Conservation (phyloP, 2,797 vertebrate genomes). For the Malurus leucopterus region DNA sequence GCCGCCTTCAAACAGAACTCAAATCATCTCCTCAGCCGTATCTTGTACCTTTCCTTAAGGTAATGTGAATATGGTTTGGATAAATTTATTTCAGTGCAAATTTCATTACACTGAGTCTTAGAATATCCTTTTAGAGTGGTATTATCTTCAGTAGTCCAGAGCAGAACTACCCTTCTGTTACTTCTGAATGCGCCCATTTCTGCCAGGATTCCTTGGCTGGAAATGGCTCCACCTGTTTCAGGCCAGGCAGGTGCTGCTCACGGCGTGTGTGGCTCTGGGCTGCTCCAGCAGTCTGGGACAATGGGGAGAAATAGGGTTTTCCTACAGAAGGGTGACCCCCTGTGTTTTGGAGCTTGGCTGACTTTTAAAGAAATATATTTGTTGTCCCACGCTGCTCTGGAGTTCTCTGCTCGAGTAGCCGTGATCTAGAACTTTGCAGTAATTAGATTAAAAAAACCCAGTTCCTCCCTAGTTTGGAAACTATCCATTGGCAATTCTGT, state of each 20-base stretch:
- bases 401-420: neutral
- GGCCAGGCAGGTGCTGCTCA: neutral
- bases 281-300: neutral
- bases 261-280: neutral
- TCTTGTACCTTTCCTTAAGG: constrained; percentile 90
- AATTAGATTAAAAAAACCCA: neutral
- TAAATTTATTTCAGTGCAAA: neutral
- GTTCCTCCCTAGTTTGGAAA: neutral
- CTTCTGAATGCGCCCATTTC: neutral
- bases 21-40: constrained; percentile 90
- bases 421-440: neutral
- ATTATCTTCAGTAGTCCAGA: neutral
- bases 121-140: neutral
- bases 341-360: neutral
- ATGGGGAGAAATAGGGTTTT: neutral
- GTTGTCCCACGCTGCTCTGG: neutral
- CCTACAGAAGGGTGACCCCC: fast-evolving
- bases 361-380: neutral
- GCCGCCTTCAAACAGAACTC: constrained; percentile 83
- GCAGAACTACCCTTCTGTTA: neutral
- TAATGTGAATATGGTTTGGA: constrained; percentile 15
- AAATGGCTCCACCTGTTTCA: neutral
- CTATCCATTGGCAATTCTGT: neutral
- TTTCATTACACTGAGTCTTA: neutral
- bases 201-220: neutral